A percentile compares a stretch with the other conserved stretches of the same genome.
These are phyloP conservation scores for Amia ocellicauda DNA, from an alignment of 2,113 vertebrate species.

Conservation along the genomic window DNA sequence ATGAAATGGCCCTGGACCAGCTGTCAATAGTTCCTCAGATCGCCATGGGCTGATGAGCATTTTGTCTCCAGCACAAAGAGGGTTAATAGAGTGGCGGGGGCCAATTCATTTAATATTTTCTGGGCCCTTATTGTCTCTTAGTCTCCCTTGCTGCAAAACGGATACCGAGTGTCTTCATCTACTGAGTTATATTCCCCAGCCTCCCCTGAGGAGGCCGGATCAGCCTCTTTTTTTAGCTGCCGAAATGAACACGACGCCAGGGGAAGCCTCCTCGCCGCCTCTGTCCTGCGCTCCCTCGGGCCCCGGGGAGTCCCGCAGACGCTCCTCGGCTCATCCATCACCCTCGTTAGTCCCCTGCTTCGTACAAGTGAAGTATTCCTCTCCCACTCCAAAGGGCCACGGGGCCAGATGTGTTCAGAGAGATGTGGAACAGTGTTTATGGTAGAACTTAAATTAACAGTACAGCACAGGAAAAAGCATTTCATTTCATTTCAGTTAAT, in stretches of 20 bases:
- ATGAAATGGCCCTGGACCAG: too few relatives aligned
- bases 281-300: neutral
- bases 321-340: constrained; percentile 49
- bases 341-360: constrained; percentile 47
- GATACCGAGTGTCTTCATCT: neutral
- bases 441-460: too few relatives aligned
- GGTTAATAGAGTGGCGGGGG: neutral
- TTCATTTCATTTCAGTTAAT: neutral
- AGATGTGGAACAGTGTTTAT: too few relatives aligned
- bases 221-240: neutral
- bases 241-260: constrained; percentile 5
- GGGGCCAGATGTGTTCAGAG: too few relatives aligned
- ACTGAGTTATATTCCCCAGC: neutral
- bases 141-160: neutral
- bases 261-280: neutral
- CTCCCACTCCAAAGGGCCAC: neutral
- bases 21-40: neutral
- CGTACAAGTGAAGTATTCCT: constrained; percentile 43
- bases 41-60: too few relatives aligned
- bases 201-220: neutral
- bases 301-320: constrained; percentile 25
- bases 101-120: neutral
- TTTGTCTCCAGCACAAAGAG: neutral
- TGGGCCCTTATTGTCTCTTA: neutral
- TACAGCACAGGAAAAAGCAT: too few relatives aligned